Base-by-base conservation (phyloP, 2,797 vertebrate species). In the Luscinia megarhynchos region DNA sequence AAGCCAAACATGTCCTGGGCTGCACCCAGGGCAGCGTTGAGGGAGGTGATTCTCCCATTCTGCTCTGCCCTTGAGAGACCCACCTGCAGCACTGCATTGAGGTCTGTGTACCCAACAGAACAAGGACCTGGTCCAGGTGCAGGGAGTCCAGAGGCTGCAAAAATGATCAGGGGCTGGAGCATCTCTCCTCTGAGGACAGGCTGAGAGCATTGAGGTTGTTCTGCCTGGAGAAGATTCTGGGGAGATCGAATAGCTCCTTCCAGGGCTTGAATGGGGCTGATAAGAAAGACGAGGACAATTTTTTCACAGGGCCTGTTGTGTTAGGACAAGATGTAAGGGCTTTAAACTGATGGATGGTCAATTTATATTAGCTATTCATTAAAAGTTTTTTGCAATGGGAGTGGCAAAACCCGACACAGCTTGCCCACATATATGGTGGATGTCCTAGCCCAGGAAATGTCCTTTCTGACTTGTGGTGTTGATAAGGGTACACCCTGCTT, bases 1-100 rank as follows among this genome's bases (percentile, higher is more conserved):
- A 48, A 68, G 12, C 12, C 62, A 75, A 8, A 40, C 0, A 5
- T 32, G 19, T 50, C 14, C 43, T n/a, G 57, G 19, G 13, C 29
- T 63, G 23, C 11, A 30, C 11, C 27, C 57, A 30, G 29, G 43
- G 50, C 12, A 30, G 15, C 0, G 0, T 15, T 2, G 24, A 38
- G 20, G 23, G 16, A 17, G 20, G 3, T 22, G 57, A 45, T 63
- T 70, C 43, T 69, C 10, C 30, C 9, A 16, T 24, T 67, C 53
- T 73, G 15, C 6, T 20, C 13, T 64, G 12, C 11, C 62, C 17
- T 6, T 4, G 4, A 45, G 23, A 45, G 19, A 57, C 24, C 3
- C 20, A 9, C 3, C 29, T 40, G 43, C 6, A 63, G 12, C 27
- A 26, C 1, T 17, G 14, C 15, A 13, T 0, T 12, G 36, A 30